Evolutionary conservation across 2,113 vertebrate species (phyloP).

Genomic region (Cyphomyrus plagiostoma): DNA sequence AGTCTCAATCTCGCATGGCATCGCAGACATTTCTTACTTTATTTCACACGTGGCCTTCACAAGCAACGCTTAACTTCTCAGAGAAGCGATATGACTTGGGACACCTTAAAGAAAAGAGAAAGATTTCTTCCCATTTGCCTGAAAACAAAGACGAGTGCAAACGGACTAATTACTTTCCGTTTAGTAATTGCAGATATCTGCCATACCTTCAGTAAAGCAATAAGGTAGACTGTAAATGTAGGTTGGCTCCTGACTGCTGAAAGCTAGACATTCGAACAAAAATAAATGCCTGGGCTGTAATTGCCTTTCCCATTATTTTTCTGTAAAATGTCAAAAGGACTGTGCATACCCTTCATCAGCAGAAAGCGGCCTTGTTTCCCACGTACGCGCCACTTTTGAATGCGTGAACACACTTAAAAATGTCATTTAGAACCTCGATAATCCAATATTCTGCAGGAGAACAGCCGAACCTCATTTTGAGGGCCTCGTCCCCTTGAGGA

Average conservation of each 20-base stretch:
- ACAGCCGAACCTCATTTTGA: neutral
- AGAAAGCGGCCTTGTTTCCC: neutral
- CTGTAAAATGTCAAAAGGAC: neutral
- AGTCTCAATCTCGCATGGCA: neutral
- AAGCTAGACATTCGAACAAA: neutral
- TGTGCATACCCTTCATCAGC: neutral
- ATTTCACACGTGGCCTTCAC: neutral
- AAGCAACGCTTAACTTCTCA: neutral
- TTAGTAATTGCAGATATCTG: neutral
- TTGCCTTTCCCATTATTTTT: neutral
- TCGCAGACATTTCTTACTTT: neutral
- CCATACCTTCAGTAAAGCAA: neutral
- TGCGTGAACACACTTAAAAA: neutral
- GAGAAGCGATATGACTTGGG: neutral
- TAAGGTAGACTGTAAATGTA: neutral
- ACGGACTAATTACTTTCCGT: neutral
- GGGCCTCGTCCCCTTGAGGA: neutral
- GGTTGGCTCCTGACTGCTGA: neutral
- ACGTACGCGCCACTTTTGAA: neutral
- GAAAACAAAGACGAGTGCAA: neutral
- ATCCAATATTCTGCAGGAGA: slow-evolving; percentile 4
- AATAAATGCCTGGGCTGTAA: neutral
- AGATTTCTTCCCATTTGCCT: neutral
- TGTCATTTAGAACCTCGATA: neutral
- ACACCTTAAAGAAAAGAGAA: neutral